These are phyloP conservation scores for Acanthopleura granulata DNA, from an alignment of 2,888 invertebrate genomes.

Conservation along the genomic window DNA sequence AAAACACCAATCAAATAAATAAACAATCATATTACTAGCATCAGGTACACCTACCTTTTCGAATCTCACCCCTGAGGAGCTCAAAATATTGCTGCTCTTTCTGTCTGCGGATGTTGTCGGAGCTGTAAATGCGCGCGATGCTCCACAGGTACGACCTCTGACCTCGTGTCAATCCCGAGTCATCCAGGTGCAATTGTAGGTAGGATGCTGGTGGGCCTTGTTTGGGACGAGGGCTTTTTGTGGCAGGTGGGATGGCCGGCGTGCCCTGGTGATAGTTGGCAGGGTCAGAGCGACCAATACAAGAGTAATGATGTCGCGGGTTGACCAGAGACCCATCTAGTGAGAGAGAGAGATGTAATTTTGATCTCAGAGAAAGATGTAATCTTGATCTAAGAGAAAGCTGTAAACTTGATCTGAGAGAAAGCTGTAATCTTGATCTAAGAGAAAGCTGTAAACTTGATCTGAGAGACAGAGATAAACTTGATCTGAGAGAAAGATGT, in stretches of 20 bases:
- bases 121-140: constrained; percentile 53
- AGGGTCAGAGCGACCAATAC: constrained; percentile 35
- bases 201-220: constrained; percentile 22
- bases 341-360: background rate
- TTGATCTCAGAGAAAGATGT: too few species aligned
- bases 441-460: too few species aligned
- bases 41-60: constrained; percentile 41
- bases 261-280: constrained; percentile 26
- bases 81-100: constrained; percentile 53
- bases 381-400: too few species aligned
- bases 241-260: constrained; percentile 25
- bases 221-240: constrained; percentile 29
- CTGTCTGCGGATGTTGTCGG: constrained; percentile 45
- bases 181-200: constrained; percentile 25
- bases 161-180: constrained; percentile 40
- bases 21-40: too few species aligned
- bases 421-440: too few species aligned
- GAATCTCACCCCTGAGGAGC: constrained; percentile 43
- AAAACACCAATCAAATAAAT: too few species aligned
- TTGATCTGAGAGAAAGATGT: too few species aligned
- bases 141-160: constrained; percentile 52
- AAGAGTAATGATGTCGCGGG: constrained; percentile 45
- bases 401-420: too few species aligned
- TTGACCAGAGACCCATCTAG: constrained; percentile 48
- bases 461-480: too few species aligned